Evolutionary conservation across 2,797 vertebrate species (phyloP), one percentile per base, ranked within the genome.

Genomic region (Menidia menidia): DNA sequence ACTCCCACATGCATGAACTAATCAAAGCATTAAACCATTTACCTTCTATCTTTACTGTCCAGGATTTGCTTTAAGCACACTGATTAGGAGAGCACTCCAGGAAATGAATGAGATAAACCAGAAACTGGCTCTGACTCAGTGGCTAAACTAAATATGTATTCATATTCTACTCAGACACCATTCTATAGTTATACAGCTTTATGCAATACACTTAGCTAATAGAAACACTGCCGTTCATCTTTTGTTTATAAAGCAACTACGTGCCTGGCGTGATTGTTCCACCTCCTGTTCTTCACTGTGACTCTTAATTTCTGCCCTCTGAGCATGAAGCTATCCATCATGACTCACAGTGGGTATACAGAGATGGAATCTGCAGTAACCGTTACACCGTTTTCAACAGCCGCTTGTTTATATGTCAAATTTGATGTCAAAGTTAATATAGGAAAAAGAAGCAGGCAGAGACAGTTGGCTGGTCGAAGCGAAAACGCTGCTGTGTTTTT

Each of bases 401-500:
- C 56, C 35, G 51, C 69, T 64, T 65, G 66, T 55, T 48, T 64
- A 52, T 42, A 51, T 31, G 44, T 67, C 60, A 76, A 60, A 75
- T 48, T 60, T 6, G 1, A 73, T 60, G 56, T 78, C 41, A 50
- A 65, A 60, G 42, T 10, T 30, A 41, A 43, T 25, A 32, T 15
- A 51, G 11, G 58, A 50, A 56, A 39, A 60, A 64, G 68, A 64
- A 54, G 32, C 39, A 68, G 72, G 62, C 35, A 44, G 72, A 76
- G 77, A 69, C 81, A 87, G 79, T 83, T 78, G 86, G 83, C 71
- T 47, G 62, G 67, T 69, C 74, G 80, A 76, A 84, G 55, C 60
- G 88, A 91, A 87, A 84, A 73, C 92, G 87, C 89, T 89, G 94
- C 89, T 87, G 92, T 86, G 81, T 90, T 85, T 83, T 73, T 73